phyloP scores from a whole-genome alignment of 1,140 invertebrate species.

The Lordiphosa mommai region DNA sequence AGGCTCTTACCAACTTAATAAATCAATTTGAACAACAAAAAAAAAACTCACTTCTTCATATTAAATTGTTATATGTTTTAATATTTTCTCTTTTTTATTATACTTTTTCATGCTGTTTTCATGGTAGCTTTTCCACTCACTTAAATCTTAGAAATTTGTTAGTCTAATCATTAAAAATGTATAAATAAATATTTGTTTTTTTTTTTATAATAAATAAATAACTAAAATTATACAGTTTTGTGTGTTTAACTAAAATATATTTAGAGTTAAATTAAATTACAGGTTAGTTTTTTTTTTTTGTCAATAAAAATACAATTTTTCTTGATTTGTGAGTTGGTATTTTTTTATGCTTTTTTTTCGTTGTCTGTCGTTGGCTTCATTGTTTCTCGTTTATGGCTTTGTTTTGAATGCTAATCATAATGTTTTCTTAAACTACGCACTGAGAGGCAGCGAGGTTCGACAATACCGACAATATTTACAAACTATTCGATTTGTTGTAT shows the following conservation, averaged over 20 bases:
- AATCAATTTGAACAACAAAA: conserved; percentile 14
- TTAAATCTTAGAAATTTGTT: conserved; percentile 44
- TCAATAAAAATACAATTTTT: conserved; percentile 54
- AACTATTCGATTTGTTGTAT: conserved; percentile 45
- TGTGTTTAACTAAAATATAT: conserved; percentile 14
- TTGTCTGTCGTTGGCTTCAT: conserved; percentile 36
- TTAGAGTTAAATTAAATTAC: conserved; percentile 49
- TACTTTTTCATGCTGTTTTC: conserved; percentile 45
- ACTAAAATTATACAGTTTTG: conserved; percentile 29
- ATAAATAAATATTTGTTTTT: conserved; percentile 46
- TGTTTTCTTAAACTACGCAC: conserved; percentile 54
- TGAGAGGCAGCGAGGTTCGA: conserved; percentile 78
- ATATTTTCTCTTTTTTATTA: conserved; percentile 34
- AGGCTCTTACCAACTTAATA: conserved; percentile 42
- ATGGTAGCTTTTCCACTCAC: conserved; percentile 19
- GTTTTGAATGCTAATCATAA: conserved; percentile 4
- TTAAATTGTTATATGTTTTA: conserved; percentile 48
- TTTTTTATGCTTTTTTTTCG: conserved; percentile 6
- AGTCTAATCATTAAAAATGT: conserved; percentile 50
- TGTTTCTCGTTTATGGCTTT: conserved; percentile 26
- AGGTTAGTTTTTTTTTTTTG: conserved; percentile 32
- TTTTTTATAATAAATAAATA: conserved; percentile 62
- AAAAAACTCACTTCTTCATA: conserved; percentile 26
- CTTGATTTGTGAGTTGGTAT: conserved; percentile 42
- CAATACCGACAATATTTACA: conserved; percentile 35